Conservation (phyloP, 2,113 vertebrate genomes). For the Cepphus grylle region DNA sequence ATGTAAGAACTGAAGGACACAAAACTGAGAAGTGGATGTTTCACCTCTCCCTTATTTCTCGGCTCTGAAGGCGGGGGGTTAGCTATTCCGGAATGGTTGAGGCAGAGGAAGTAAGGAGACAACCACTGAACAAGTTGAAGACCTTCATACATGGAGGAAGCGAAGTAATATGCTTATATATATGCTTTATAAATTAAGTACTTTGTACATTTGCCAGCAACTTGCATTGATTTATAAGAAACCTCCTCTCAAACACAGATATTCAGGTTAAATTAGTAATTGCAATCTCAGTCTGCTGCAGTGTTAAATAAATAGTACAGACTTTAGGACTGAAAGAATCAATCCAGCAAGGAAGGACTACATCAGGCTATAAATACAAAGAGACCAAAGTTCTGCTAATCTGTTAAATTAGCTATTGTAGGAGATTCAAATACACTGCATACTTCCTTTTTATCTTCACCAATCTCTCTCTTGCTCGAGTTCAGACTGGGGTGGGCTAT, state of each 20-base stretch:
- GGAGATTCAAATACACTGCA: neutral
- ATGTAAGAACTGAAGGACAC: neutral
- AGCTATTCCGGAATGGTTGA: neutral
- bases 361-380: neutral
- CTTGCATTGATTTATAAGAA: neutral
- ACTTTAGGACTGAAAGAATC: neutral
- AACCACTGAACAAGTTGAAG: neutral
- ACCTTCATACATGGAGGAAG: neutral
- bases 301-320: neutral
- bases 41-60: neutral
- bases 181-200: neutral
- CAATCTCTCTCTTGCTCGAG: neutral
- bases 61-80: rapidly evolving
- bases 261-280: neutral
- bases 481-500: neutral
- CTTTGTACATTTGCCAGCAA: neutral
- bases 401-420: neutral
- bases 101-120: neutral
- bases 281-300: neutral
- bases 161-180: neutral
- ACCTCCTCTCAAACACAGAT: neutral
- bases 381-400: neutral
- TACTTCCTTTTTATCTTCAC: neutral
- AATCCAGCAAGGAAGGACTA: neutral
- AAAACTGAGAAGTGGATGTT: neutral